phyloP scores from a whole-genome alignment of 2,888 invertebrate genomes.

The Lithophane semibrunnea region DNA sequence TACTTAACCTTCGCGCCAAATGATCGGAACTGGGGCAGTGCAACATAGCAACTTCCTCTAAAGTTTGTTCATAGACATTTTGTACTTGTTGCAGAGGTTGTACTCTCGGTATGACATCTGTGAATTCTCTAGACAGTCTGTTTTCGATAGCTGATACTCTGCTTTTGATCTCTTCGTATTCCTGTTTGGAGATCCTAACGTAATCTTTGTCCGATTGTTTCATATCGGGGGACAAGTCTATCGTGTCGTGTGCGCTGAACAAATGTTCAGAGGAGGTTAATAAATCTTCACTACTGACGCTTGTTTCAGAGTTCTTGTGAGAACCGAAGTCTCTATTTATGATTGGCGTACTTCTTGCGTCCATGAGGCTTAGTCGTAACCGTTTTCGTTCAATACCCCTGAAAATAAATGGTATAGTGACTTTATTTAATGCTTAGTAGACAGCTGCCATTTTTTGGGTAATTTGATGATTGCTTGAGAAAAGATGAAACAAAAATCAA shows the following conservation, averaged over 20 bases:
- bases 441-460: neutral
- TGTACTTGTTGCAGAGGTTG: slow-evolving; percentile 92
- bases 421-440: neutral
- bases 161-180: slow-evolving; percentile 94
- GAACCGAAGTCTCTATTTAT: slow-evolving; percentile 81
- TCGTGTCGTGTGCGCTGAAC: slow-evolving; percentile 86
- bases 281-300: slow-evolving; percentile 86
- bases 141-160: slow-evolving; percentile 94
- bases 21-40: slow-evolving; percentile 92
- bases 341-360: slow-evolving; percentile 84
- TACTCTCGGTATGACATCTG: slow-evolving; percentile 84
- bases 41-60: slow-evolving; percentile 92
- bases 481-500: neutral
- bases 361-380: slow-evolving; percentile 85
- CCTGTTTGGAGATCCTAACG: slow-evolving; percentile 93
- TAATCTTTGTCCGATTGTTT: slow-evolving; percentile 90
- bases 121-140: slow-evolving; percentile 93
- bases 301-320: slow-evolving; percentile 84
- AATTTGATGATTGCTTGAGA: neutral
- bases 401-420: slow-evolving; percentile 52
- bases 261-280: slow-evolving; percentile 85
- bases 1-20: slow-evolving; percentile 92
- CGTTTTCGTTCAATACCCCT: slow-evolving; percentile 88
- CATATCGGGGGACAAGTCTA: slow-evolving; percentile 84
- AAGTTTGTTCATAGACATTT: slow-evolving; percentile 93